phyloP scores from a whole-genome alignment of 2,113 vertebrate genomes.

The Lophotis ruficrista region DNA sequence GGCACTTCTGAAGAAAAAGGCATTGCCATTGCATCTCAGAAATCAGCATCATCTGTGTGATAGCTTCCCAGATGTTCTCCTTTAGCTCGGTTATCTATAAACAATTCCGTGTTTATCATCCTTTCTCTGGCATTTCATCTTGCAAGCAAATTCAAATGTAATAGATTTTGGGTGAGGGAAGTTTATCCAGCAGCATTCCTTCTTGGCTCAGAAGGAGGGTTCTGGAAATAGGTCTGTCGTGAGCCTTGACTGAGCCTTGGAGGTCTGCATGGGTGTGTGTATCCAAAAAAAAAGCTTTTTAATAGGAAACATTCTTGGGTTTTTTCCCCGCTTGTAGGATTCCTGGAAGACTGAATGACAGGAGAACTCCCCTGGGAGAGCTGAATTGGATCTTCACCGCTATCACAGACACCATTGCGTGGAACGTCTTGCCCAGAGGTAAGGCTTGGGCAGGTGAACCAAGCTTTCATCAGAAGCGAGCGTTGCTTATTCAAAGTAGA shows the following conservation, averaged over 20 bases:
- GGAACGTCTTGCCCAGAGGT: constrained; percentile 98
- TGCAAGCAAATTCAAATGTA: background rate
- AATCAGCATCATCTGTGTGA: background rate
- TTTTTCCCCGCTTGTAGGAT: constrained; percentile 77
- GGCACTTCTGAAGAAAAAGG: background rate
- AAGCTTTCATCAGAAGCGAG: background rate
- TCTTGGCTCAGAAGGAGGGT: background rate
- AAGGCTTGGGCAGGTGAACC: background rate
- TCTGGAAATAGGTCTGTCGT: background rate
- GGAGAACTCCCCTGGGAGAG: constrained; percentile 94
- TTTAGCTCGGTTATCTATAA: background rate
- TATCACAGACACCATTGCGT: constrained; percentile 97
- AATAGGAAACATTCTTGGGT: background rate
- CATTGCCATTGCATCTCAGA: background rate
- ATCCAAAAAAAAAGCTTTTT: accelerated
- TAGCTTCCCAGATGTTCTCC: background rate
- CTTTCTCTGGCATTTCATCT: background rate
- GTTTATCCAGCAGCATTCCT: background rate
- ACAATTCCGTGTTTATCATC: background rate
- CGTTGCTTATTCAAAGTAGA: background rate
- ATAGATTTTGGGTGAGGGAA: background rate
- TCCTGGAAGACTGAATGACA: constrained; percentile 94
- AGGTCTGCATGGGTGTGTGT: too few relatives aligned
- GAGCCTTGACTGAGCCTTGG: background rate
- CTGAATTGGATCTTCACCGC: constrained; percentile 99